Evolutionary conservation across 2,888 invertebrate species (phyloP), one percentile per base, ranked within the genome.

Genomic region (Lycia hirtaria): DNA sequence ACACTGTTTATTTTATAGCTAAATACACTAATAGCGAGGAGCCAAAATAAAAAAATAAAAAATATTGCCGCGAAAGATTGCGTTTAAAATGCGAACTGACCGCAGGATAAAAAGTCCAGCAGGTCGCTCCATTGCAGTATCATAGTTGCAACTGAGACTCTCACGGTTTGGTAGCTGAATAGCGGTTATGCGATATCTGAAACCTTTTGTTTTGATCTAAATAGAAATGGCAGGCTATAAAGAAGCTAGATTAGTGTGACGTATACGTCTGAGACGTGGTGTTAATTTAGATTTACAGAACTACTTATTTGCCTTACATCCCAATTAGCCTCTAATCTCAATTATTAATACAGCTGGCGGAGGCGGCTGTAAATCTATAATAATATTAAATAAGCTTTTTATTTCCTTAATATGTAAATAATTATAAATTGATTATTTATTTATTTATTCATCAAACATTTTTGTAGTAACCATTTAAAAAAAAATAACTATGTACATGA

Each of bases 101-200:
- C 91, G 76, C 89, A 88, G 65, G 79, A 76, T 69, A 90, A 80
- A 77, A 88, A 88, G 72, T 88, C 88, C 71, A 90, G 78, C 88
- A 89, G 88, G 90, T 91, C 91, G 80, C 85, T 85, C 86, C 88
- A 89, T 84, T 87, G 85, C 87, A 90, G 83, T 83, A 87, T 80
- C 89, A 88, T 88, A 76, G 76, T 84, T 83, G 79, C 81, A 81
- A 91, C 91, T 91, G 88, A 87, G 72, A 28, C 37, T 82, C 83
- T 67, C 85, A 82, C 83, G 78, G 77, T 80, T 85, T 75, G 61
- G 75, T 73, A 65, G 72, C 72, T 74, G 52, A 64, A 24, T 68
- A 57, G 64, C 73, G 81, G 84, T 84, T 85, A 72, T 78, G 77
- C 71, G 75, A 73, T 79, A 85, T 86, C 83, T 81, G 75, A 30